phyloP scores from a whole-genome alignment of 2,797 vertebrate genomes.

The Rhyacichthys aspro region DNA sequence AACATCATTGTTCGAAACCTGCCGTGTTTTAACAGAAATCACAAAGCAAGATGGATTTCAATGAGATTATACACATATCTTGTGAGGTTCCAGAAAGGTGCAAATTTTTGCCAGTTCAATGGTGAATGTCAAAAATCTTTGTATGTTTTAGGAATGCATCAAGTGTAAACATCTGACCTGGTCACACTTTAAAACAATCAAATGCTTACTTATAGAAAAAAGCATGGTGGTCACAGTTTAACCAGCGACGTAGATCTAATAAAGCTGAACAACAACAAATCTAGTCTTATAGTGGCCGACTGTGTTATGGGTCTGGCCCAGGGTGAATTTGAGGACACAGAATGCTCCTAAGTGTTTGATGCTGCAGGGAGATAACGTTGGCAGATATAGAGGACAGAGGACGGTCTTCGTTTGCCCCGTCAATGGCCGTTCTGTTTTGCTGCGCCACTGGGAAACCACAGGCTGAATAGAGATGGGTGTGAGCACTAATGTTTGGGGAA shows the following conservation, averaged over 20 bases:
- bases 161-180: conserved; percentile 29
- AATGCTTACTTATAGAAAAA: conserved; percentile 15
- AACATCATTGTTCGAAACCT: too few relatives aligned
- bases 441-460: conserved; percentile 24
- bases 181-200: conserved; percentile 18
- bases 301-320: conserved; percentile 22
- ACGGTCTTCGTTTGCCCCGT: conserved; percentile 26
- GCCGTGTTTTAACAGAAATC: too few relatives aligned
- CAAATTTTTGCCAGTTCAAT: too few relatives aligned
- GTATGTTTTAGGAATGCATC: not conserved
- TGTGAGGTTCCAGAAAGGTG: not conserved
- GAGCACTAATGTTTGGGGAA: conserved; percentile 41
- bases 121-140: too few relatives aligned
- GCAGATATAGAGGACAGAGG: conserved; percentile 14
- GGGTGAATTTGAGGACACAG: conserved; percentile 32
- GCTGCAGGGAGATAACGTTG: conserved; percentile 10
- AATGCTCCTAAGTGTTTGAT: conserved; percentile 27
- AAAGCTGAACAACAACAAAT: conserved; percentile 19
- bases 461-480: conserved; percentile 33
- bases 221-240: not conserved
- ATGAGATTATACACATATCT: too few relatives aligned
- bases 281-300: conserved; percentile 10
- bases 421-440: conserved; percentile 38
- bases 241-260: conserved; percentile 10
- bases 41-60: too few relatives aligned